Base-by-base conservation (phyloP, 2,888 invertebrate genomes). In the Sphaerophoria rueppellii region DNA sequence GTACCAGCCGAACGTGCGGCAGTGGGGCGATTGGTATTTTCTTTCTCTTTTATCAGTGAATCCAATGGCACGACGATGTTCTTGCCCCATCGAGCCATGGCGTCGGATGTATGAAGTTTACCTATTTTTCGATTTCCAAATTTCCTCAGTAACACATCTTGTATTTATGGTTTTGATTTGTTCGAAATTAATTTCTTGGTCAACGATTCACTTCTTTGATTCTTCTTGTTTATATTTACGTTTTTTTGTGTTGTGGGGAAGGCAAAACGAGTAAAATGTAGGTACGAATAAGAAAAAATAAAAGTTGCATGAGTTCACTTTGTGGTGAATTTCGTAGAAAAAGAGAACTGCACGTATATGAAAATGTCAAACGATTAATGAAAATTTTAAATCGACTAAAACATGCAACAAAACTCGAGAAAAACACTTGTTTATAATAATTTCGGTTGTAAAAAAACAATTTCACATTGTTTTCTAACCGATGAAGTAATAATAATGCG, bases 1-100 rank as follows among this genome's bases (percentile, higher is more conserved):
- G 96, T 97, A 87, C 97, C 98, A 87, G 97, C 96, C 40, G 97
- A 97, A 87, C 97, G 95, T 69, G 97, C 96, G 73, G 97, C 97
- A 70, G 96, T 95, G 7, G 97, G 97, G 89, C 96, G 95, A 91
- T 97, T 97, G 90, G 95, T 96, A 91, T 96, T 96, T 90, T 95
- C 95, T 87, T 92, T 92, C 91, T 96, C 94, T 89, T 94, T 93
- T 90, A 94, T 94, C 80, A 94, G 92, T 89, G 94, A 93, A 89
- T 94, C 94, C 92, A 94, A 92, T 88, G 94, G 94, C 88, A 94
- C 94, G 89, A 94, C 94, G 90, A 93, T 94, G 91, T 93, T 94
- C 92, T 94, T 94, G 90, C 93, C 93, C 94, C 94, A 94, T 90
- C 94, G 94, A 89, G 94, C 94, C 94, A 94, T 94, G 48, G 58